A percentile compares a stretch with the other conserved stretches of the same genome.
Evolutionary conservation across 2,888 invertebrate species (phyloP).

Genomic region (Lissonota sp.): DNA sequence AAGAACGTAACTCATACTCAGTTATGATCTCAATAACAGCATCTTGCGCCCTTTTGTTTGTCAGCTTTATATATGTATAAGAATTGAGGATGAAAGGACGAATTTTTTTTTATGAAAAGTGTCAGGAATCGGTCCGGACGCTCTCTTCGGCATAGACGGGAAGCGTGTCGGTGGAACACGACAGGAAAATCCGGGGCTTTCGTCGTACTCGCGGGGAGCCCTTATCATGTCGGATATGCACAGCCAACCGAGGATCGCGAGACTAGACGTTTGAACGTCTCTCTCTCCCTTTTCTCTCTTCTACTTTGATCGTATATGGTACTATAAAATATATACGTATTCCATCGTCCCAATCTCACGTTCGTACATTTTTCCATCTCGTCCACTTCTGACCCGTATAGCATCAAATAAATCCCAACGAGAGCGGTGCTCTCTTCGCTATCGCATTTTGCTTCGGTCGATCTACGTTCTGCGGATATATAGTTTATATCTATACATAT

Average conservation of each 20-base stretch:
- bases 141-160: slow-evolving; percentile 37
- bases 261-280: slow-evolving; percentile 35
- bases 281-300: slow-evolving; percentile 1
- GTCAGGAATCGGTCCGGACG: slow-evolving; percentile 36
- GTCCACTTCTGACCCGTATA: slow-evolving; percentile 57
- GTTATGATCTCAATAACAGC: too few relatives aligned
- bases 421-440: slow-evolving; percentile 16
- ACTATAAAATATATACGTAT: too few relatives aligned
- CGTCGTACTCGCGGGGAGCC: slow-evolving; percentile 67
- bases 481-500: slow-evolving; percentile 11
- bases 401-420: slow-evolving; percentile 60
- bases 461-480: slow-evolving; percentile 42
- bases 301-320: not conserved
- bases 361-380: slow-evolving; percentile 62
- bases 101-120: slow-evolving; percentile 33
- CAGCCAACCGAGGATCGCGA: slow-evolving; percentile 50
- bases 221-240: slow-evolving; percentile 71
- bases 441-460: slow-evolving; percentile 45
- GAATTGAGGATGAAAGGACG: slow-evolving; percentile 41
- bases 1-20: too few relatives aligned
- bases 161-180: slow-evolving; percentile 66
- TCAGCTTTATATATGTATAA: not conserved
- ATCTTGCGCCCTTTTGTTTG: too few relatives aligned
- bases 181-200: slow-evolving; percentile 72
- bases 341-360: slow-evolving; percentile 35